These are phyloP conservation scores for Polyodon spathula DNA, from an alignment of 2,113 vertebrate genomes.

Conservation along the genomic window DNA sequence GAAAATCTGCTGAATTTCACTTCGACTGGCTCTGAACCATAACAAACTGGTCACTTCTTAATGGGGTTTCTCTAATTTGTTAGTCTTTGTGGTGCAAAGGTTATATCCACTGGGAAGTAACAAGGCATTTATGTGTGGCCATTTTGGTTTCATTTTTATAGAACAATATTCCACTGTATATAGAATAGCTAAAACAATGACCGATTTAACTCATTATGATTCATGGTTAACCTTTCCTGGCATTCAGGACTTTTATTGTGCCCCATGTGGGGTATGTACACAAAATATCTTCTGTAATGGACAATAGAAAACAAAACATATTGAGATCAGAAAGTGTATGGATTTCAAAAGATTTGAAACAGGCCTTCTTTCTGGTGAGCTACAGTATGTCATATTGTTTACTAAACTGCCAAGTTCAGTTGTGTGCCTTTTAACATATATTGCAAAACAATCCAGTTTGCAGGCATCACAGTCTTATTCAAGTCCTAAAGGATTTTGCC, in stretches of 20 bases:
- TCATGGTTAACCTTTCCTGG: too few species aligned
- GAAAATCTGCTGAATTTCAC: constrained; percentile 78
- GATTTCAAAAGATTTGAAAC: too few species aligned
- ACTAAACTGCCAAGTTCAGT: constrained; percentile 13
- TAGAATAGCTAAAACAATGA: too few species aligned
- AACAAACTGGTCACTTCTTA: constrained; percentile 71
- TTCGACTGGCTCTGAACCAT: constrained; percentile 71
- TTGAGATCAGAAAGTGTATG: too few species aligned
- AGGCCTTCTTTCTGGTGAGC: neutral
- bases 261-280: too few species aligned
- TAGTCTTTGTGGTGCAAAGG: constrained; percentile 57
- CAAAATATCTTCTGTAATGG: too few species aligned
- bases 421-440: constrained; percentile 11
- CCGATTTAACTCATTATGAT: too few species aligned
- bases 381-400: constrained; percentile 13
- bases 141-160: too few species aligned
- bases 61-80: constrained; percentile 62
- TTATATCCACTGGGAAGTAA: constrained; percentile 39
- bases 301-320: too few species aligned
- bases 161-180: too few species aligned
- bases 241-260: too few species aligned
- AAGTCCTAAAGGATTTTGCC: constrained; percentile 19
- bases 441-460: neutral
- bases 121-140: constrained; percentile 25
- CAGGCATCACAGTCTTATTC: constrained; percentile 3